phyloP scores from a whole-genome alignment of 2,888 invertebrate species.

The Coelinius sp. region DNA sequence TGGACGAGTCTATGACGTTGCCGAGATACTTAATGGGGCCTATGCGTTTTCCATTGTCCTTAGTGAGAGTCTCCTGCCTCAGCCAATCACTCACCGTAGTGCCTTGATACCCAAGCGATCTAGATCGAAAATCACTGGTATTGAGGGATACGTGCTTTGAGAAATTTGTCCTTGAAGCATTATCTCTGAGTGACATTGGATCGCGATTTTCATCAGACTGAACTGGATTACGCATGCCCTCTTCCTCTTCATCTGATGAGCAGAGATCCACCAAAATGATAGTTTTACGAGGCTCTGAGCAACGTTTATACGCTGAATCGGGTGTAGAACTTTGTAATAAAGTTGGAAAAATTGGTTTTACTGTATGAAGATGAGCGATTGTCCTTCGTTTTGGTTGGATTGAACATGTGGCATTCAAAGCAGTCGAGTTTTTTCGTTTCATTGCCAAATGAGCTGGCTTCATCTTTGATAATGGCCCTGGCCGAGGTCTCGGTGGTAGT shows the following conservation, averaged over 20 bases:
- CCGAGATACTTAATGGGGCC: constrained; percentile 44
- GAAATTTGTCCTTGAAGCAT: constrained; percentile 40
- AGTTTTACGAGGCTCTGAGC: constrained; percentile 38
- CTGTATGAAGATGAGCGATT: constrained; percentile 30
- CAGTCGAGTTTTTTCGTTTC: not conserved
- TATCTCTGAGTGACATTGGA: constrained; percentile 45
- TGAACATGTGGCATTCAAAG: not conserved
- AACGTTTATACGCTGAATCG: constrained; percentile 8
- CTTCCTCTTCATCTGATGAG: constrained; percentile 78
- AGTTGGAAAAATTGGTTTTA: not conserved
- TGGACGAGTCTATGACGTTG: constrained; percentile 45
- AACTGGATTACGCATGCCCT: constrained; percentile 55
- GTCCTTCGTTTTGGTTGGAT: not conserved
- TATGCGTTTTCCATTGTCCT: constrained; percentile 47
- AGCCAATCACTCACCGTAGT: constrained; percentile 54
- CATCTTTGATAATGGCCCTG: constrained; percentile 47
- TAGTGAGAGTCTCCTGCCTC: constrained; percentile 44
- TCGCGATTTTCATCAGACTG: constrained; percentile 60
- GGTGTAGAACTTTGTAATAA: not conserved
- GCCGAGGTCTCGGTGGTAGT: constrained; percentile 45
- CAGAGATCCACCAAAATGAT: constrained; percentile 76
- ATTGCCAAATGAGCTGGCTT: not conserved
- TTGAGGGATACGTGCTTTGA: constrained; percentile 47
- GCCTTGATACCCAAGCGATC: constrained; percentile 52
- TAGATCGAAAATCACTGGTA: constrained; percentile 49